phyloP scores from a whole-genome alignment of 2,113 vertebrate genomes.

The Gobio gobio region DNA sequence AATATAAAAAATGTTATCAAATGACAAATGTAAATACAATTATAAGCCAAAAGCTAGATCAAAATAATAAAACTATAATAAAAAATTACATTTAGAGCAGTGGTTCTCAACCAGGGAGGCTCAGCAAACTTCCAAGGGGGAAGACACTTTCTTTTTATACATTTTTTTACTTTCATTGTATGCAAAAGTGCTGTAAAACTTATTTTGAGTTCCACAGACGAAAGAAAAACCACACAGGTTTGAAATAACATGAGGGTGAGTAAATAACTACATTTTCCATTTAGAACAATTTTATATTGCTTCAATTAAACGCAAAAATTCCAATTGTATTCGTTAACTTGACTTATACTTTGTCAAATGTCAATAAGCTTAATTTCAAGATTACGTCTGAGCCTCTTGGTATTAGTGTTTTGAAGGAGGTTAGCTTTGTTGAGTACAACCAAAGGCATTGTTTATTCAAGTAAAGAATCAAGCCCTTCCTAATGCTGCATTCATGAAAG shows the following conservation, averaged over 20 bases:
- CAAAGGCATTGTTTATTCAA: conserved; percentile 19
- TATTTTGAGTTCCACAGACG: too few species aligned
- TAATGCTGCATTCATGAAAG: conserved; percentile 7
- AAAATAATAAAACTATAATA: too few species aligned
- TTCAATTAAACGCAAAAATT: neutral
- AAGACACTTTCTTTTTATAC: too few species aligned
- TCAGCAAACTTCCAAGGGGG: too few species aligned
- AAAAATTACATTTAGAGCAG: too few species aligned
- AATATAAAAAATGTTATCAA: too few species aligned
- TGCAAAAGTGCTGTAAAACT: neutral
- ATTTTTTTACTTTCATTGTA: neutral
- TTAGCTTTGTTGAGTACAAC: neutral
- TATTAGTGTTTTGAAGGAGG: neutral
- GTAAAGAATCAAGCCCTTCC: neutral
- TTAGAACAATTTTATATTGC: too few species aligned
- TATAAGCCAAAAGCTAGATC: too few species aligned
- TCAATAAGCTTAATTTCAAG: neutral
- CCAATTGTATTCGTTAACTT: neutral
- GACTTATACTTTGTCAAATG: conserved; percentile 8
- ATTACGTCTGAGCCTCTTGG: conserved; percentile 5
- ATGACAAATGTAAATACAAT: too few species aligned
- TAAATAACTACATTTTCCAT: neutral
- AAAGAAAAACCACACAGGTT: too few species aligned
- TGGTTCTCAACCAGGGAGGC: too few species aligned
- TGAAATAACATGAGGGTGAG: neutral